Conservation (phyloP, 2,113 vertebrate species). For the Mastomys coucha region DNA sequence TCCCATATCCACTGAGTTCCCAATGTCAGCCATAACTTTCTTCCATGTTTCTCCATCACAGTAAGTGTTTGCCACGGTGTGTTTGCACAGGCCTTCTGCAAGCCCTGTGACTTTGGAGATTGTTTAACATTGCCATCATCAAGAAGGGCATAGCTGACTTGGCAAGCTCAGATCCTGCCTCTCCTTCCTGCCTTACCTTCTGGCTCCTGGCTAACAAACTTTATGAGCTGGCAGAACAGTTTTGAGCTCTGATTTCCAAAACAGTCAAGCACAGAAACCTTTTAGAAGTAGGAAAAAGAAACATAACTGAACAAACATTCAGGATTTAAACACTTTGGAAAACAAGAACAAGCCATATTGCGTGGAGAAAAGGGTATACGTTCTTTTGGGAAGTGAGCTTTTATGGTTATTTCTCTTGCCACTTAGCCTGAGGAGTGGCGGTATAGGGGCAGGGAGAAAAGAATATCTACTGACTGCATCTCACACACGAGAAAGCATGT, state of each 20-base stretch:
- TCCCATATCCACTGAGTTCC: not conserved
- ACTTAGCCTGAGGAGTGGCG: not conserved
- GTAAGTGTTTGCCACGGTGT: not conserved
- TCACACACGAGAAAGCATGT: not conserved
- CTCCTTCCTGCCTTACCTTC: not conserved
- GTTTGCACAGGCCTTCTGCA: constrained; percentile 57
- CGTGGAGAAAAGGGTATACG: not conserved
- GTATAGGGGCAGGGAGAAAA: not conserved
- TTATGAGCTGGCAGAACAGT: constrained; percentile 3
- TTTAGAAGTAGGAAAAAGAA: constrained; percentile 14
- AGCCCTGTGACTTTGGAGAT: constrained; percentile 29
- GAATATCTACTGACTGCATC: not conserved
- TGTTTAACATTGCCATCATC: constrained; percentile 25
- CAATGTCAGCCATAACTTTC: not conserved
- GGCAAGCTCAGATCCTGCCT: not conserved
- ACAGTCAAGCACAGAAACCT: not conserved
- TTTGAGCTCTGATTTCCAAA: constrained; percentile 45
- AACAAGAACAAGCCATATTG: not conserved
- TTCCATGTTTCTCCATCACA: not conserved
- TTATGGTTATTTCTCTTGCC: not conserved
- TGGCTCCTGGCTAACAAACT: not conserved
- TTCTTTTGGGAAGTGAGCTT: constrained; percentile 1
- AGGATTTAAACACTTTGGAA: constrained; percentile 34
- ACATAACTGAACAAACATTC: not conserved
- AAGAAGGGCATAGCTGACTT: not conserved